Percentiles rank a stretch among this genome's conserved stretches.
phyloP scores from a whole-genome alignment of 2,113 vertebrate genomes.

The Heterochromis multidens region DNA sequence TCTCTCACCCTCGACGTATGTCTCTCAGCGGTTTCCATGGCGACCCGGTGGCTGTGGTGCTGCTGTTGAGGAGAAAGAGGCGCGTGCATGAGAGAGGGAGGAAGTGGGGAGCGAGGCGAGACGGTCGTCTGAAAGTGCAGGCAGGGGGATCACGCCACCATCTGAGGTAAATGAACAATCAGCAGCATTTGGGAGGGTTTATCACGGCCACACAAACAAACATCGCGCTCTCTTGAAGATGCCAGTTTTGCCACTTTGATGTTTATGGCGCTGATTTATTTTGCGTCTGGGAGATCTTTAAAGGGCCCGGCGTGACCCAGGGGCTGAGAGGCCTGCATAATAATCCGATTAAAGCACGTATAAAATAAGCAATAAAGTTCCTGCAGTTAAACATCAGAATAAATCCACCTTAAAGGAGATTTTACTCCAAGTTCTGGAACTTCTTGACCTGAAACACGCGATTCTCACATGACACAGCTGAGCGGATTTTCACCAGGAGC shows the following conservation, averaged over 20 bases:
- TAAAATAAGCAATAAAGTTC: neutral
- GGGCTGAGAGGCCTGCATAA: neutral
- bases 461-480: neutral
- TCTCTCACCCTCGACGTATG: slow-evolving; percentile 77
- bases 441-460: neutral
- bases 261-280: neutral
- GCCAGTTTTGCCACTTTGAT: neutral
- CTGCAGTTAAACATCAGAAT: neutral
- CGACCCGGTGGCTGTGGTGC: slow-evolving; percentile 69
- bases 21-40: slow-evolving; percentile 77
- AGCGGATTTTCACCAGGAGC: slow-evolving; percentile 20
- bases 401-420: neutral
- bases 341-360: neutral
- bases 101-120: slow-evolving; percentile 56
- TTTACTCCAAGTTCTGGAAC: neutral
- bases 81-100: slow-evolving; percentile 62
- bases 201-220: neutral
- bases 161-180: slow-evolving; percentile 18
- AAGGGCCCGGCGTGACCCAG: neutral
- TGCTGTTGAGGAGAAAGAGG: slow-evolving; percentile 63
- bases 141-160: neutral
- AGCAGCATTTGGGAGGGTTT: neutral
- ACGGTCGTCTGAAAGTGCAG: slow-evolving; percentile 18
- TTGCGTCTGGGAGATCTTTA: neutral
- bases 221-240: neutral